phyloP scores from a whole-genome alignment of 2,797 vertebrate species.

The Mareca penelope region DNA sequence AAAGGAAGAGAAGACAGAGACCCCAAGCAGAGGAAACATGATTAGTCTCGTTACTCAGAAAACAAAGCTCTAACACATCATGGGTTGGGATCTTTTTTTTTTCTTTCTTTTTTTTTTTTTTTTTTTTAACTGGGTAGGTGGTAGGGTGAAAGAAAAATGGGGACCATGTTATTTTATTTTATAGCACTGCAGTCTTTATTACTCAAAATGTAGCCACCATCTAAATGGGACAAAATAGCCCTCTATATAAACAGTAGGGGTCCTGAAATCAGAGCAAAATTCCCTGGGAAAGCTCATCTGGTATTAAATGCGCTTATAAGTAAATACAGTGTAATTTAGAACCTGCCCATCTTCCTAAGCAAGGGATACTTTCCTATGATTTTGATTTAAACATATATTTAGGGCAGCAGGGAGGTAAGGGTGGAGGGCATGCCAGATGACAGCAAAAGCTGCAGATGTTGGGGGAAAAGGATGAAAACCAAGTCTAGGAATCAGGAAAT shows the following conservation, averaged over 20 bases:
- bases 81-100: background rate
- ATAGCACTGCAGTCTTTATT: conserved; percentile 5
- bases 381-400: conserved; percentile 40
- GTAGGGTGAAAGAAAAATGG: background rate
- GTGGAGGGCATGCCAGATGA: background rate
- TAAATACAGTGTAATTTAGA: conserved; percentile 51
- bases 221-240: conserved; percentile 18
- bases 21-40: conserved; percentile 49
- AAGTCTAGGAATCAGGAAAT: background rate
- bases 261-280: conserved; percentile 41
- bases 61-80: conserved; percentile 72
- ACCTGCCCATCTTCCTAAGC: conserved; percentile 36
- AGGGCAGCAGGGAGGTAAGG: background rate
- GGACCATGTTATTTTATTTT: background rate
- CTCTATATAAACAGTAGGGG: conserved; percentile 8
- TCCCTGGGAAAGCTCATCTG: background rate
- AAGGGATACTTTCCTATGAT: conserved; percentile 17
- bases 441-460: background rate
- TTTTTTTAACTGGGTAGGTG: background rate
- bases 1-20: conserved; percentile 64
- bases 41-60: conserved; percentile 75
- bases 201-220: conserved; percentile 17
- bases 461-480: background rate
- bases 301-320: conserved; percentile 33
- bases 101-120: background rate